Evolutionary conservation across 1,140 invertebrate genomes (phyloP).

Genomic region (Medauroidea extradentata): DNA sequence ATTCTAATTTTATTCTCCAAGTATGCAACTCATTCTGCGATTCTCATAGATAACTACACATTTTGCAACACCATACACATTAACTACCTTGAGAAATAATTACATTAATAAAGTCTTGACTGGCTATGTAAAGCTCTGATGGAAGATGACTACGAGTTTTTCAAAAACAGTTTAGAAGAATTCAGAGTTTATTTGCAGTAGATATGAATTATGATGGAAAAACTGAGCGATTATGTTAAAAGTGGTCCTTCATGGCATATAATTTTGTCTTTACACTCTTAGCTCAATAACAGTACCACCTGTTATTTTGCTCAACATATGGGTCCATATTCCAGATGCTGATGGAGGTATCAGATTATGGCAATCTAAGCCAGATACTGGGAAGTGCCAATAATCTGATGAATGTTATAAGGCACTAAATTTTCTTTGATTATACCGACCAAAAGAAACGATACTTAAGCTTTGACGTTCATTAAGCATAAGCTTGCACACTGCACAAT

Average conservation of each 20-base stretch:
- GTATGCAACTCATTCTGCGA: no score
- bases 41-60: no score
- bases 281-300: background rate
- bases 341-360: background rate
- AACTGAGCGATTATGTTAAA: background rate
- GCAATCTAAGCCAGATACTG: background rate
- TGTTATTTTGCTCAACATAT: background rate
- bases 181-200: no score
- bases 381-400: background rate
- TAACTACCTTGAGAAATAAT: no score
- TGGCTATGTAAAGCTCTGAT: no score
- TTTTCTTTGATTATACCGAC: background rate
- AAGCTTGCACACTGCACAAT: no score
- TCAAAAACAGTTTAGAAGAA: no score
- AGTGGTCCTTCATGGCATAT: conserved; percentile 10
- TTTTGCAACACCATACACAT: no score
- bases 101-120: no score
- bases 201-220: no score
- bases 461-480: background rate
- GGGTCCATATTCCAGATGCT: background rate
- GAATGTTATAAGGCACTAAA: background rate
- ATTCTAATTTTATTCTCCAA: no score
- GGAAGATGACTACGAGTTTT: no score
- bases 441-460: background rate
- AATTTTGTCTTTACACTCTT: conserved; percentile 13